These are phyloP conservation scores for Alca torda DNA, from an alignment of 2,797 vertebrate species.

Conservation along the genomic window DNA sequence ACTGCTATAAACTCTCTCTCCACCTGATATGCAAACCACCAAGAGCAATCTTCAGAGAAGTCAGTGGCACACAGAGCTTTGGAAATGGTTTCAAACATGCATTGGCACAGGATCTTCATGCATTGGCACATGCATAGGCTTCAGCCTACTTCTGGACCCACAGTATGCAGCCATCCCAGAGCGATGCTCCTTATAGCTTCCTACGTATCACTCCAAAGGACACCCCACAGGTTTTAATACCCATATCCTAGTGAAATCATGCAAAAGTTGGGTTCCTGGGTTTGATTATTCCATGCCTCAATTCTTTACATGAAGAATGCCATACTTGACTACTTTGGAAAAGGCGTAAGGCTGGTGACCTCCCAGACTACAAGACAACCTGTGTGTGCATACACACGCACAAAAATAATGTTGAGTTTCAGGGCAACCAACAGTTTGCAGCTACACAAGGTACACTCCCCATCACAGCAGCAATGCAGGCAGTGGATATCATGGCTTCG, in stretches of 20 bases:
- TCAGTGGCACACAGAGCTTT: rapidly evolving
- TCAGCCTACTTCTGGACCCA: background rate
- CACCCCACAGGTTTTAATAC: background rate
- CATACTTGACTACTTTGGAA: no score
- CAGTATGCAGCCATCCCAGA: background rate
- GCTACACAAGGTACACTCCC: background rate
- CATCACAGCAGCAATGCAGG: background rate
- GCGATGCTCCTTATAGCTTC: background rate
- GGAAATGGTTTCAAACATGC: background rate
- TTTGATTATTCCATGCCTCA: rapidly evolving
- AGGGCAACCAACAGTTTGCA: background rate
- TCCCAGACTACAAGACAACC: background rate
- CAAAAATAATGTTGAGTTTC: background rate
- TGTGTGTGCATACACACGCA: no score
- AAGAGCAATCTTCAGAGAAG: background rate
- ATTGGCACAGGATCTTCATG: background rate
- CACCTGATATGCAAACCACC: rapidly evolving
- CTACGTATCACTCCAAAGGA: background rate
- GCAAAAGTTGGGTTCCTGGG: background rate
- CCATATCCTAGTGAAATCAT: background rate
- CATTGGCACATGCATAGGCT: background rate
- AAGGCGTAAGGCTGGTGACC: background rate
- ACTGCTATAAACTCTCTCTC: background rate
- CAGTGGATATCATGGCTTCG: background rate
- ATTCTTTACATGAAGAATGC: rapidly evolving